phyloP scores from a whole-genome alignment of 2,888 invertebrate genomes.

The Synanthedon formicaeformis region DNA sequence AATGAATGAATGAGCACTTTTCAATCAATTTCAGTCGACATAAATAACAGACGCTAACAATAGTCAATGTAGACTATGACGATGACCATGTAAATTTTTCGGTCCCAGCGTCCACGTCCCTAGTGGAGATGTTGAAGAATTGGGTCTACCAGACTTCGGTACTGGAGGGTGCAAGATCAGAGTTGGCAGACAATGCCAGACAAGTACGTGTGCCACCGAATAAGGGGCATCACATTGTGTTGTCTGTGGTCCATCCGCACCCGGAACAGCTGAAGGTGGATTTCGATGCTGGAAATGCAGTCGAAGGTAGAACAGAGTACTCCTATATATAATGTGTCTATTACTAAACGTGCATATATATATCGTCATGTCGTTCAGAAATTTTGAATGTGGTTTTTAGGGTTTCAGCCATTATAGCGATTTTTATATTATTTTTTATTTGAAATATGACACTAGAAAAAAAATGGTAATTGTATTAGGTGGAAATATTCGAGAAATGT shows the following conservation, averaged over 20 bases:
- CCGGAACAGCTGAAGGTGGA: slow-evolving; percentile 77
- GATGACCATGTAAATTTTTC: background rate
- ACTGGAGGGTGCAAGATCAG: slow-evolving; percentile 40
- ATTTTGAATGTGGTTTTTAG: no score
- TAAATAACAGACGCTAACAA: no score
- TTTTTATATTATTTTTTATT: no score
- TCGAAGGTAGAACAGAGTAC: slow-evolving; percentile 63
- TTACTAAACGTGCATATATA: no score
- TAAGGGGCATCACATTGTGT: slow-evolving; percentile 67
- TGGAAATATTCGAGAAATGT: no score
- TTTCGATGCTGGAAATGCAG: slow-evolving; percentile 77
- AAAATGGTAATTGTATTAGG: no score
- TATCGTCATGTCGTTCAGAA: no score
- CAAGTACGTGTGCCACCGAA: slow-evolving; percentile 46
- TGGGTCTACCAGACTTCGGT: slow-evolving; percentile 67
- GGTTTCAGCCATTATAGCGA: no score
- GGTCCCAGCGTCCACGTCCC: slow-evolving; percentile 54
- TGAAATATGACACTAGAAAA: no score
- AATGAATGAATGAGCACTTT: no score
- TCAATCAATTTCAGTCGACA: no score
- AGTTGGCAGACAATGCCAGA: slow-evolving; percentile 37
- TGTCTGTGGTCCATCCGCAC: slow-evolving; percentile 86
- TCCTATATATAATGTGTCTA: no score
- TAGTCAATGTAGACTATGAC: background rate
- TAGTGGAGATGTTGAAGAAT: slow-evolving; percentile 61